phyloP scores from a whole-genome alignment of 2,888 invertebrate genomes.

The Caradrina clavipalpis region DNA sequence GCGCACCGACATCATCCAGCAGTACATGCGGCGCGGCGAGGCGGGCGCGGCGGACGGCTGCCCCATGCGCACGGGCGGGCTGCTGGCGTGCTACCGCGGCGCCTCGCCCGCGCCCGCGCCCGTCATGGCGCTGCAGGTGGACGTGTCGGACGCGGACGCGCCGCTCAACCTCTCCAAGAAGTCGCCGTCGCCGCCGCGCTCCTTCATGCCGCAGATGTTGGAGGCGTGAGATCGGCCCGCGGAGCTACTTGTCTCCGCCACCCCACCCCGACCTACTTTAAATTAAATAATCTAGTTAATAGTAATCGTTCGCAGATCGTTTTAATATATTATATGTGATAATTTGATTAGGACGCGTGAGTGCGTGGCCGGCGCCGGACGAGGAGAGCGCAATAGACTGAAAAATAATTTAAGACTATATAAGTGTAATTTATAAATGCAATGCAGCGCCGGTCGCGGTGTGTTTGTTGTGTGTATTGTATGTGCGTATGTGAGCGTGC shows the following conservation, averaged over 20 bases:
- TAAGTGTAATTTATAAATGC: constrained; percentile 92
- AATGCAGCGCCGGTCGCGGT: constrained; percentile 92
- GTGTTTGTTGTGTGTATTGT: constrained; percentile 92
- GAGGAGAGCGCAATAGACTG: constrained; percentile 92
- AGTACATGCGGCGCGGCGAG: constrained; percentile 96
- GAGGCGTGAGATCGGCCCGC: constrained; percentile 92
- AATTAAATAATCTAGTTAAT: constrained; percentile 89
- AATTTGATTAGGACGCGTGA: constrained; percentile 91
- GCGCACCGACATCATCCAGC: constrained; percentile 97
- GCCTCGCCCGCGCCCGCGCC: constrained; percentile 86
- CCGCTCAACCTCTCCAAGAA: constrained; percentile 97
- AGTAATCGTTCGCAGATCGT: constrained; percentile 91
- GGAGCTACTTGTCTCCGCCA: constrained; percentile 88
- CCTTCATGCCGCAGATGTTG: constrained; percentile 92
- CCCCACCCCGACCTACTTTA: constrained; percentile 90
- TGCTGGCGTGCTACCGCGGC: constrained; percentile 81
- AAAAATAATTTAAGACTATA: constrained; percentile 91
- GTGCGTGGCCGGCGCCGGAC: constrained; percentile 90
- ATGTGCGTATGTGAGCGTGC: constrained; percentile 92
- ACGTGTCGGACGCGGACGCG: constrained; percentile 96
- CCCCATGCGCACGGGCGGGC: constrained; percentile 82
- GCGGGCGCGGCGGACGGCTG: constrained; percentile 85
- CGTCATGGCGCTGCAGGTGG: constrained; percentile 92
- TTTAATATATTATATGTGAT: constrained; percentile 93
- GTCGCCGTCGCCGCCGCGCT: constrained; percentile 92